Evolutionary conservation across 2,888 invertebrate genomes (phyloP), one percentile per base, ranked within the genome.

Genomic region (Agriopis aurantiaria): DNA sequence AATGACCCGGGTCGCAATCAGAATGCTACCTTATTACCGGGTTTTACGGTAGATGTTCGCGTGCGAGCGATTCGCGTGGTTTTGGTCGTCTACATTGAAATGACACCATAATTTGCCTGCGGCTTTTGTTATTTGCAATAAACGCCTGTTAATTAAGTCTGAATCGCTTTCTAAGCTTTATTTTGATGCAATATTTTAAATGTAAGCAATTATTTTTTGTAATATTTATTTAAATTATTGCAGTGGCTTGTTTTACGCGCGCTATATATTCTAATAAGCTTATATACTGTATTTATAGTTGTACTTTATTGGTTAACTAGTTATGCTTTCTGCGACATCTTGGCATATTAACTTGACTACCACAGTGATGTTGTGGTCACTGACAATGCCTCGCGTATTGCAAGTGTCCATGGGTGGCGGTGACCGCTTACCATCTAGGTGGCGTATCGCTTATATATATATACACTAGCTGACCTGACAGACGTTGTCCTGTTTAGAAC

Each of bases 101-200:
- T 41, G 40, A 6, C 8, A 12, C 40, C 40, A 41, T 59, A 46
- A 23, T 23, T 23, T 2, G 17, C 17, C 33, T 43, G 33, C 52
- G 46, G 5, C 3, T 33, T 33, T 33, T 33, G 51, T 67, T 62
- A 67, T 52, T 52, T 68, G 48, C 46, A 59, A 63, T 55, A 61
- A 51, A 53, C 46, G 58, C 52, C 17, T 49, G 64, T 48, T 23
- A 66, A 63, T 55, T 33, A 62, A 73, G 71, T 70, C 71, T 71
- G 71, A 72, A 46, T 66, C 59, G 76, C 75, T 73, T 76, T 66
- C 33, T 66, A 73, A 72, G 76, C 75, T 73, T 76, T 63, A 72
- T 68, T 65, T 63, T 51, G 53, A 68, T 74, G 76, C 74, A 74
- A 76, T 73, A 68, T 69, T 73, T 69, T 62, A n/a, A 48, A 58